Evolutionary conservation across 2,888 invertebrate species (phyloP).

Genomic region (Salticus scenicus): DNA sequence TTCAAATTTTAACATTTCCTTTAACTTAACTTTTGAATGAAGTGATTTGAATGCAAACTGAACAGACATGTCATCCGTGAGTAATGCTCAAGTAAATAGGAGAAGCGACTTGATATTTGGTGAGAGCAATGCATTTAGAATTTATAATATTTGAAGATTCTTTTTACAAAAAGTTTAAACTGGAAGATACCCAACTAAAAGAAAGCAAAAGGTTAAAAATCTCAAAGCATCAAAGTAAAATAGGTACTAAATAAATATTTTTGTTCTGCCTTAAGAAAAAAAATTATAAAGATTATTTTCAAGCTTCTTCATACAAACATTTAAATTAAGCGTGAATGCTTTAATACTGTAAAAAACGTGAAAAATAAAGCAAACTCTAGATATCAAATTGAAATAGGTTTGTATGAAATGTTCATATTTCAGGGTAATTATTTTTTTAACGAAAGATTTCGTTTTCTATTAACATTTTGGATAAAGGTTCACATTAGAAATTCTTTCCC

Average conservation of each 20-base stretch:
- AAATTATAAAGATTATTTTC: not conserved
- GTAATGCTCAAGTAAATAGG: not conserved
- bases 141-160: not conserved
- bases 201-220: not conserved
- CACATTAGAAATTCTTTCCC: no score
- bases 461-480: no score
- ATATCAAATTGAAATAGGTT: no score
- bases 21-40: conserved; percentile 17
- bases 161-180: not conserved
- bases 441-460: no score
- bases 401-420: no score
- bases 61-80: conserved; percentile 12
- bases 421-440: no score
- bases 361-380: no score
- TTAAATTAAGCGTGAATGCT: no score
- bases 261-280: no score
- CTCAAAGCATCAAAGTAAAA: not conserved
- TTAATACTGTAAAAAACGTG: no score
- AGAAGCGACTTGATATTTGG: not conserved
- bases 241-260: not conserved
- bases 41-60: not conserved
- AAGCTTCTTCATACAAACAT: no score
- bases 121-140: conserved; percentile 9
- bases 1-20: conserved; percentile 8
- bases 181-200: not conserved